Base-by-base conservation (phyloP, 2,113 vertebrate genomes). In the Takifugu flavidus region DNA sequence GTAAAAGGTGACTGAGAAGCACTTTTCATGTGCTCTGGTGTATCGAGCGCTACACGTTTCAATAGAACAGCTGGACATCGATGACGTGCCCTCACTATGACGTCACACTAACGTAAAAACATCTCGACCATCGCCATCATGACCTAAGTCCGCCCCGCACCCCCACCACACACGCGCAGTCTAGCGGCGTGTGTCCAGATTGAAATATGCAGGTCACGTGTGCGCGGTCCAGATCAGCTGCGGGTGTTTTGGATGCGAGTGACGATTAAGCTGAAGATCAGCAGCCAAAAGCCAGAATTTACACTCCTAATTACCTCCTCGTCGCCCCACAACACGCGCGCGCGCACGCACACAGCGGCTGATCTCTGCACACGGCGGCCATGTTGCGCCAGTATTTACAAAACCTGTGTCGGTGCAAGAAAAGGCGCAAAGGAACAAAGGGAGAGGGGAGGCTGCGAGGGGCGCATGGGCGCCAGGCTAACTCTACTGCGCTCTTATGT, bases 311-410 rank as follows among this genome's bases (percentile, higher is more conserved):
- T 39, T 15, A 6, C 27, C n/a, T 25, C 13, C 44, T n/a, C 6
- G 6, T 49, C 2, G 46, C 25, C 11, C 11, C 34, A 8, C 34
- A 11, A 11, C 7, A 20, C 20, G 20, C 20, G 20, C 34, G 11
- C 34, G 34, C 34, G 11, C 34, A 39, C 34, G 34, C 34, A 39
- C 29, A 31, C 34, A 39, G 34, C 34, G 7, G 34, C 34, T 39
- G 34, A 1, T 39, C 34, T 7, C 45, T 5, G 45, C 45, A 47
- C 45, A 39, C 85, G 85, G 91, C 87, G 74, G 92, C 91, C 91
- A 92, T 92, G 74, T 92, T 89, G 87, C 85, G 80, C 82, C 86
- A 81, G 62, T 88, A 85, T 80, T 79, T 84, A 87, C 87, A 89
- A 88, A 91, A 86, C 77, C 90, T 86, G 90, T 89, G 90, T 74